A percentile compares a stretch with the other conserved stretches of the same genome.
These are phyloP conservation scores for Eueides isabella DNA, from an alignment of 1,140 invertebrate species.

Conservation along the genomic window DNA sequence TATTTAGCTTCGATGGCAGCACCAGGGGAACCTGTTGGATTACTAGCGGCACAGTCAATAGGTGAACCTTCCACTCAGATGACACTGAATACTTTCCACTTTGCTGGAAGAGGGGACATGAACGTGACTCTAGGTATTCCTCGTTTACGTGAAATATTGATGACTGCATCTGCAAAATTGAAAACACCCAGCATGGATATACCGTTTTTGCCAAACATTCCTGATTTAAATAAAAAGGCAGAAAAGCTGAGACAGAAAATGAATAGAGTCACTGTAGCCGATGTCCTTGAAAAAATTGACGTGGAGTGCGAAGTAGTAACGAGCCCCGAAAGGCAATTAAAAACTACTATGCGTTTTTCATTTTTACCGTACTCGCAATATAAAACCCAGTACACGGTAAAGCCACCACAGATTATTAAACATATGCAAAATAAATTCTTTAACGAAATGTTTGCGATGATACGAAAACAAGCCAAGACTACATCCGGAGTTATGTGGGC, in stretches of 20 bases:
- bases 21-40: conserved; percentile 97
- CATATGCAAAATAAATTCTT: conserved; percentile 87
- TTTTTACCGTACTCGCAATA: conserved; percentile 90
- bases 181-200: conserved; percentile 98
- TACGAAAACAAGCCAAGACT: conserved; percentile 79
- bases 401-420: conserved; percentile 87
- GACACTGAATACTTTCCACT: conserved; percentile 99
- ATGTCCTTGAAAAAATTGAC: conserved; percentile 90
- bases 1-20: conserved; percentile 89
- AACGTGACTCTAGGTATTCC: conserved; percentile 99
- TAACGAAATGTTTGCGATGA: conserved; percentile 83
- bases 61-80: conserved; percentile 99
- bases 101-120: conserved; percentile 99
- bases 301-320: conserved; percentile 85
- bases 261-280: conserved; percentile 88
- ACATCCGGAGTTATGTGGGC: conserved; percentile 68
- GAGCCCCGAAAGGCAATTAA: conserved; percentile 80
- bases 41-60: conserved; percentile 97
- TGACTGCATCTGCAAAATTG: conserved; percentile 95
- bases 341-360: conserved; percentile 85
- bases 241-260: conserved; percentile 88
- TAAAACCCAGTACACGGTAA: conserved; percentile 86
- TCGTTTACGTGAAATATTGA: conserved; percentile 97
- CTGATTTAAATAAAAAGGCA: conserved; percentile 84
- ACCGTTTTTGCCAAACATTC: conserved; percentile 85